These are phyloP conservation scores for Archips crataeganus DNA, from an alignment of 2,888 invertebrate species.

Conservation along the genomic window DNA sequence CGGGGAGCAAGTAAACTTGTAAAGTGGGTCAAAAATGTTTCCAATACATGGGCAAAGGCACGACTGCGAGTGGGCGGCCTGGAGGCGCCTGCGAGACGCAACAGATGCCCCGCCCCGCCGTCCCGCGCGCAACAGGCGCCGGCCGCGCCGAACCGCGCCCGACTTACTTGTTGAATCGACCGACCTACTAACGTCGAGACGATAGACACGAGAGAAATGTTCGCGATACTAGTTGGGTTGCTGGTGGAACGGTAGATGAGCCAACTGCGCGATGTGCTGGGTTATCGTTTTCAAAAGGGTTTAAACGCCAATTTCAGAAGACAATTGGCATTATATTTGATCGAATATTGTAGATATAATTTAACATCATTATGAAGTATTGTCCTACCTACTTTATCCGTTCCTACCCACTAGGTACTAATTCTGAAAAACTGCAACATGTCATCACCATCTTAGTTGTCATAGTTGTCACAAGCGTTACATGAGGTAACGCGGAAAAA, in stretches of 20 bases:
- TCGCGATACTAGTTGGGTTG: constrained; percentile 40
- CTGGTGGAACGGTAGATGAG: background rate
- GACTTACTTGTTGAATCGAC: constrained; percentile 85
- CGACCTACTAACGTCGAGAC: constrained; percentile 83
- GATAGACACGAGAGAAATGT: constrained; percentile 63
- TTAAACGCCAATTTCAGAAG: background rate
- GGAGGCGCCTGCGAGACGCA: constrained; percentile 82
- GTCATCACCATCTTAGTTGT: background rate
- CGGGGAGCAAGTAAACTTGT: constrained; percentile 25
- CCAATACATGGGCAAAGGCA: constrained; percentile 66
- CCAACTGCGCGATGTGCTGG: background rate
- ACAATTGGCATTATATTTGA: background rate
- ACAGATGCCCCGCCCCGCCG: constrained; percentile 76
- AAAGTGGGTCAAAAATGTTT: constrained; percentile 76
- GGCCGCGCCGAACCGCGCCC: constrained; percentile 54
- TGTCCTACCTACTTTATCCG: no score
- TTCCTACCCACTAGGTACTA: no score
- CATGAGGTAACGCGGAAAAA: no score
- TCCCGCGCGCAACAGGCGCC: constrained; percentile 78
- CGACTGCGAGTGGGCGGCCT: constrained; percentile 67
- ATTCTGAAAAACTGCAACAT: background rate
- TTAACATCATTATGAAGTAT: no score
- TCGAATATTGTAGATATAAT: background rate
- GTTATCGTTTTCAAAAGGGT: background rate
- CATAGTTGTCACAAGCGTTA: no score